Evolutionary conservation across 2,888 invertebrate species (phyloP).

Genomic region (Cataglyphis albicans): DNA sequence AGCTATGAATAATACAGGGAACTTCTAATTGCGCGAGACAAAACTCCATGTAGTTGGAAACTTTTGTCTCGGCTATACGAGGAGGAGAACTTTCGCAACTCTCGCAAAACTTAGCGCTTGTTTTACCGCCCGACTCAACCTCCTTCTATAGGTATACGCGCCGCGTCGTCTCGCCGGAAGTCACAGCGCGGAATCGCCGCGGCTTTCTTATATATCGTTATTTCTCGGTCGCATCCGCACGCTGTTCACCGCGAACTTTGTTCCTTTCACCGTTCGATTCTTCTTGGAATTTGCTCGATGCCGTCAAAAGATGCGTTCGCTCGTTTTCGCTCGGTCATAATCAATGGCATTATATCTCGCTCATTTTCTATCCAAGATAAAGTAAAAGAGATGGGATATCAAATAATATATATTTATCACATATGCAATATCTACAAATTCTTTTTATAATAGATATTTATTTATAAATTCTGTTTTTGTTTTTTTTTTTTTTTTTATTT

Average conservation of each 20-base stretch:
- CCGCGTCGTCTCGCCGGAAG: conserved; percentile 68
- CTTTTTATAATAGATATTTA: background rate
- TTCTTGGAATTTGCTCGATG: conserved; percentile 19
- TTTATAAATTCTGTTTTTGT: background rate
- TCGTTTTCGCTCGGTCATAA: conserved; percentile 4
- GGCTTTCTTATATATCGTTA: conserved; percentile 49
- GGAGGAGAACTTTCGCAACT: conserved; percentile 71
- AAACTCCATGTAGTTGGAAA: conserved; percentile 79
- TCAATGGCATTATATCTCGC: background rate
- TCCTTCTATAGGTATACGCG: conserved; percentile 49
- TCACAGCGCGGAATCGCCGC: conserved; percentile 60
- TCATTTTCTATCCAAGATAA: background rate
- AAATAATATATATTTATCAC: background rate
- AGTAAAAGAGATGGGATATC: background rate
- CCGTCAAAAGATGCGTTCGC: conserved; percentile 15
- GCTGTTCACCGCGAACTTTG: conserved; percentile 30
- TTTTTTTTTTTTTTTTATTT: background rate
- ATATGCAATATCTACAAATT: background rate
- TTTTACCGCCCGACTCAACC: conserved; percentile 63
- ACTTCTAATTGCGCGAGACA: conserved; percentile 85
- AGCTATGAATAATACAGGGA: conserved; percentile 85
- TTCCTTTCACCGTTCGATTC: conserved; percentile 18
- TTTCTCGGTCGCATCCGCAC: conserved; percentile 52
- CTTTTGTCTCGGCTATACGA: conserved; percentile 69
- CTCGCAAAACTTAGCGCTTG: conserved; percentile 74